Evolutionary conservation across 2,113 vertebrate genomes (phyloP).

Genomic region (Coptodon bakossiorum): DNA sequence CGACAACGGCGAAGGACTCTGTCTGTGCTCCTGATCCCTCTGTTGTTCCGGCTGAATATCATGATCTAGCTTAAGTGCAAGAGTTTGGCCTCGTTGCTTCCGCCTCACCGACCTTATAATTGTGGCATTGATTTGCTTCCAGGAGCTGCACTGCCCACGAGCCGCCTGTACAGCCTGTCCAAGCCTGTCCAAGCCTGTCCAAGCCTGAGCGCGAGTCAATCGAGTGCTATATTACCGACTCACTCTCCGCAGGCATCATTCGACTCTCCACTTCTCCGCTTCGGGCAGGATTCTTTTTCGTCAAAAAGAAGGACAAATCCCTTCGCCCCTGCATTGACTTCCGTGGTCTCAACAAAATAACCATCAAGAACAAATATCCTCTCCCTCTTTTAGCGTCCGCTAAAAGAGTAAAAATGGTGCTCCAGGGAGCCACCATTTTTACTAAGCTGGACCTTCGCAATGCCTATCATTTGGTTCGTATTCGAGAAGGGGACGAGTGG

Average conservation of each 20-base stretch:
- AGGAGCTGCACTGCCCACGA: neutral
- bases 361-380: neutral
- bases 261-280: neutral
- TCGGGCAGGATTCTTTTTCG: neutral
- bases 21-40: neutral
- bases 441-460: neutral
- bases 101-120: neutral
- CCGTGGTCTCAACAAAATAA: neutral
- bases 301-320: neutral
- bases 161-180: neutral
- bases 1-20: neutral
- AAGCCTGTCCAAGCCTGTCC: no score
- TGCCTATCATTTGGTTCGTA: neutral
- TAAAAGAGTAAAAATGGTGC: no score
- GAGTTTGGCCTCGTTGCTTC: accelerated
- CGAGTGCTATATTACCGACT: neutral
- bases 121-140: neutral
- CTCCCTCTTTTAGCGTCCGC: neutral
- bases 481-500: neutral
- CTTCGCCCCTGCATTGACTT: neutral
- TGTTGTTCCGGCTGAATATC: neutral
- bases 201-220: neutral
- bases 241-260: neutral
- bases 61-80: neutral
- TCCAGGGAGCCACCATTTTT: neutral